Evolutionary conservation across 2,113 vertebrate genomes (phyloP), one percentile per base, ranked within the genome.

Genomic region (Eulacestoma nigropectus): DNA sequence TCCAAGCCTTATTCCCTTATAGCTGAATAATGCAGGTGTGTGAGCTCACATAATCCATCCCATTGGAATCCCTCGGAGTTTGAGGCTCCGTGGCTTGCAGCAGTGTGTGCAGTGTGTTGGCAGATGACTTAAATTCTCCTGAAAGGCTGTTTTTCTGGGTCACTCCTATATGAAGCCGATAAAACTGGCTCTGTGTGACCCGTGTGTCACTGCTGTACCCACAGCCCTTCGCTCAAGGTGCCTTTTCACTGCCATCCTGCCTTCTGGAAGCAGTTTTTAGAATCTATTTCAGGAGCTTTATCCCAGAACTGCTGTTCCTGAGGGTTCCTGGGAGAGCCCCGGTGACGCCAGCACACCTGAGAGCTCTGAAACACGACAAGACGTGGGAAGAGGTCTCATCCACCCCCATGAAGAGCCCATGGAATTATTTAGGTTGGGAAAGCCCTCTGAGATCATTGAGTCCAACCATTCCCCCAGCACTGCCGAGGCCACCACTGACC

Each of bases 171-270:
- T 7, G 92, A 67, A 97, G 92, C 49, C 0, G 10, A 92, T 81
- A 50, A 94, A 94, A 96, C 39, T 72, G 85, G 73, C 95, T 96
- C 78, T 96, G 79, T 93, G 75, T 95, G 95, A 92, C 95, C 96
- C 5, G 33, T 16, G 74, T 96, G 88, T 90, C 87, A 59, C 84
- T 80, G 4, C 73, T 75, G 60, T 93, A 50, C 84, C 87, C 77
- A 60, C 88, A 84, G 90, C 85, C 65, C 85, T 92, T 88, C 14
- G 8, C 85, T 94, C 93, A 96, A 96, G 95, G 92, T 96, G 96
- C 88, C 93, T 96, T 96, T 93, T 85, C 62, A 68, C 76, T 60
- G 56, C 19, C 15, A 68, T 44, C 60, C 64, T 89, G 65, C 56
- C 84, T 88, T 46, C 75, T 89, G 27, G 82, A 90, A 86, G 76